phyloP scores from a whole-genome alignment of 2,888 invertebrate species.

The Caenorhabditis becei region DNA sequence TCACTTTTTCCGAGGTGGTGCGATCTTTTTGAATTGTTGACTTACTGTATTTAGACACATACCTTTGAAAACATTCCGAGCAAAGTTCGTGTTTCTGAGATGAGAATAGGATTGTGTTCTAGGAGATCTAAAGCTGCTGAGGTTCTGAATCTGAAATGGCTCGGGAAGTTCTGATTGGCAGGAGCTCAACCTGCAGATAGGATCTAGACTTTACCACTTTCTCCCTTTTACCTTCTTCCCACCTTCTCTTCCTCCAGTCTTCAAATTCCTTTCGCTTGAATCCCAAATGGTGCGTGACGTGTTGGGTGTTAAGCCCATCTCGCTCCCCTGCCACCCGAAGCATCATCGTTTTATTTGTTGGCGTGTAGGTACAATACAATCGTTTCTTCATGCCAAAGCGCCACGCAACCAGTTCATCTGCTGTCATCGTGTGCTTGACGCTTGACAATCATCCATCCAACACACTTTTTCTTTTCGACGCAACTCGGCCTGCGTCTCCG shows the following conservation, averaged over 20 bases:
- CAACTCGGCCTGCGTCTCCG: slow-evolving; percentile 17
- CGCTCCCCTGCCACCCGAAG: slow-evolving; percentile 4
- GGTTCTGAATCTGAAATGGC: too few relatives aligned
- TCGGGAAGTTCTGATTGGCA: too few relatives aligned
- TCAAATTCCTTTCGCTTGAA: not conserved
- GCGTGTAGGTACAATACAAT: slow-evolving; percentile 49
- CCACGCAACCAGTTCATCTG: slow-evolving; percentile 48
- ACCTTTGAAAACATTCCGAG: too few relatives aligned
- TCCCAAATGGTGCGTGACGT: not conserved
- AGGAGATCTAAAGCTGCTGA: too few relatives aligned
- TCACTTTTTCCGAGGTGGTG: too few relatives aligned
- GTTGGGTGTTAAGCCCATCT: not conserved
- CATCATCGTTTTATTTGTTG: slow-evolving; percentile 37
- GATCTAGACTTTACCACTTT: too few relatives aligned
- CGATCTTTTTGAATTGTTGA: too few relatives aligned
- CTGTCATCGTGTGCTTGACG: slow-evolving; percentile 44
- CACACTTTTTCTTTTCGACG: slow-evolving; percentile 29
- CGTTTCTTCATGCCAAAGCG: slow-evolving; percentile 26
- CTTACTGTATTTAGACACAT: too few relatives aligned
- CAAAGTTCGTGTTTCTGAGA: too few relatives aligned
- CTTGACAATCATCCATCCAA: slow-evolving; percentile 57
- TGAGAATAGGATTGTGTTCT: too few relatives aligned
- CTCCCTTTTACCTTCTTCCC: not conserved
- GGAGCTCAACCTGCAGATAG: too few relatives aligned
- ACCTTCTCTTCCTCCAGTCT: not conserved